These are phyloP conservation scores for Phylloscopus collybita DNA, from an alignment of 2,797 vertebrate genomes.

Conservation along the genomic window DNA sequence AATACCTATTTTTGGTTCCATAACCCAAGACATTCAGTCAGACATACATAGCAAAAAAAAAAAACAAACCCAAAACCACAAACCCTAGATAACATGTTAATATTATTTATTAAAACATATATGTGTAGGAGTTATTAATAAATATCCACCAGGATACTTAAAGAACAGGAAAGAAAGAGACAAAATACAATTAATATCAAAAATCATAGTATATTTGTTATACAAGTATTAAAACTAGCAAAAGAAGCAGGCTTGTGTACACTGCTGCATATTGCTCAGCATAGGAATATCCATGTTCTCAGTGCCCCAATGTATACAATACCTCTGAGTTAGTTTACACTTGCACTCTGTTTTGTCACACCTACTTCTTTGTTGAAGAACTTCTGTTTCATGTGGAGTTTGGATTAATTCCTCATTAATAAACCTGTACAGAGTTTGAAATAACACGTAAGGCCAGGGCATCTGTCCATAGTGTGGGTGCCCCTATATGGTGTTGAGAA, in stretches of 20 bases:
- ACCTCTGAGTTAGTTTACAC: not conserved
- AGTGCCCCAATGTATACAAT: rapidly evolving
- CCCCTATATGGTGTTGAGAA: not conserved
- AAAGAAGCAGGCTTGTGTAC: not conserved
- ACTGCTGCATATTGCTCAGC: not conserved
- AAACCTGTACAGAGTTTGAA: not conserved
- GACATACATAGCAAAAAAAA: not conserved
- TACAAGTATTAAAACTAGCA: not conserved
- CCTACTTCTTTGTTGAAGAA: not conserved
- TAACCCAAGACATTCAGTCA: too few species aligned
- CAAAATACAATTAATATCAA: not conserved
- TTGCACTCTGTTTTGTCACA: not conserved
- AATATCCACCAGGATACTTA: not conserved
- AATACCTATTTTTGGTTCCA: too few species aligned
- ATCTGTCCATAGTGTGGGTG: not conserved
- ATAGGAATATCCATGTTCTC: not conserved
- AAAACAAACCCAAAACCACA: not conserved
- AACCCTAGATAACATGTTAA: not conserved
- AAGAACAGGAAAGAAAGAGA: not conserved
- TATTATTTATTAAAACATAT: not conserved
- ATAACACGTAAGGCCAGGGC: not conserved
- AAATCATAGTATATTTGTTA: not conserved
- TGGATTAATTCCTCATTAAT: not conserved
- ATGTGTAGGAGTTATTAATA: not conserved
- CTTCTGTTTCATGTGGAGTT: not conserved